Evolutionary conservation across 2,113 vertebrate species (phyloP).

Genomic region (Haplotaxodon microlepis): DNA sequence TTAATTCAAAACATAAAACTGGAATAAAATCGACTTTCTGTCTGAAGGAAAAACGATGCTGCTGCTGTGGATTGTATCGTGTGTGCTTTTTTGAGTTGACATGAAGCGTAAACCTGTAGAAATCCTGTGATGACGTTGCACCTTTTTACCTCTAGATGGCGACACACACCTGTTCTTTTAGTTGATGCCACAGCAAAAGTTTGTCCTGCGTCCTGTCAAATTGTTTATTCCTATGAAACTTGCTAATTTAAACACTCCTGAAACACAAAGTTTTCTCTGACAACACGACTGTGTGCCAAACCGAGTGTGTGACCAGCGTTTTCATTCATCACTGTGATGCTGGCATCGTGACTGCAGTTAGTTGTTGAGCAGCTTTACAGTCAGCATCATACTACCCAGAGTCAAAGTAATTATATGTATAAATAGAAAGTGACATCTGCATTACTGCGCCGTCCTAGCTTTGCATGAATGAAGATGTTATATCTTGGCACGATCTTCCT

Average conservation of each 20-base stretch:
- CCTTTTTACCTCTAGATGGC: conserved; percentile 34
- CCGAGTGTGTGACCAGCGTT: neutral
- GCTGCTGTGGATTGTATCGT: neutral
- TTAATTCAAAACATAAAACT: neutral
- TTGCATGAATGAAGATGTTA: neutral
- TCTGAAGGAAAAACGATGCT: neutral
- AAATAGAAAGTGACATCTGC: neutral
- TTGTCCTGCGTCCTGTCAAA: neutral
- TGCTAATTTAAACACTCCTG: neutral
- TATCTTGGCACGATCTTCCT: neutral
- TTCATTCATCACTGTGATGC: neutral
- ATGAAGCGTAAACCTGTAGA: neutral
- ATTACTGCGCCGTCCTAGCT: neutral
- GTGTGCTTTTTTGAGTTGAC: neutral
- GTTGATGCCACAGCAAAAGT: neutral
- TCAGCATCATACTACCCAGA: accelerated
- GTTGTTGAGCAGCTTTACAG: neutral
- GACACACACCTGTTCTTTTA: neutral
- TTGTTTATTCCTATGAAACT: neutral
- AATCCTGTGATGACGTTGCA: neutral
- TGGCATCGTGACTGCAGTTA: neutral
- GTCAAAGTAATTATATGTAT: neutral
- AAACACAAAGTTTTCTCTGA: neutral
- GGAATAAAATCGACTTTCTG: neutral
- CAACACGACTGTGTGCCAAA: neutral